phyloP scores from a whole-genome alignment of 2,113 vertebrate genomes.

The Daubentonia madagascariensis region DNA sequence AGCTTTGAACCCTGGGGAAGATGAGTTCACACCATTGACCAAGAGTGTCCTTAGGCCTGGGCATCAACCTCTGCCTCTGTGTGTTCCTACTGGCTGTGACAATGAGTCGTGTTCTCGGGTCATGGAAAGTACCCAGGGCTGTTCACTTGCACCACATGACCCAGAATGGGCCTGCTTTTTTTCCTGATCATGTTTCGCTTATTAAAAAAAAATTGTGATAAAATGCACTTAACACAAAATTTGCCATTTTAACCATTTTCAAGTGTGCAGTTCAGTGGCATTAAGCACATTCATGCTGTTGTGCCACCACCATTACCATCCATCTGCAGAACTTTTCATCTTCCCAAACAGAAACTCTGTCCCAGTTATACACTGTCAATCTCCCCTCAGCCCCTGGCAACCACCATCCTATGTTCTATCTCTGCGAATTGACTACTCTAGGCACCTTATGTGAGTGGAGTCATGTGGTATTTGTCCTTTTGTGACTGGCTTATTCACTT shows the following conservation, averaged over 20 bases:
- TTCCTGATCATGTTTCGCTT: neutral
- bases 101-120: neutral
- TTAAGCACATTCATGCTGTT: neutral
- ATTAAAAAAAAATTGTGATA: neutral
- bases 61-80: neutral
- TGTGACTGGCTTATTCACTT: neutral
- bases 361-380: rapidly evolving
- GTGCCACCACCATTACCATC: rapidly evolving
- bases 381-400: rapidly evolving
- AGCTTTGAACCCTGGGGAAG: neutral
- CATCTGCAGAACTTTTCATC: neutral
- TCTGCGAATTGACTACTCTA: neutral
- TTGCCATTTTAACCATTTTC: neutral
- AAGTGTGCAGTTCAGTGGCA: neutral
- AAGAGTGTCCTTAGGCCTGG: neutral
- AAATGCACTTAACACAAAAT: neutral
- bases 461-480: neutral
- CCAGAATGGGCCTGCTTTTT: too few species aligned
- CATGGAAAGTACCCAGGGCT: neutral
- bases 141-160: neutral
- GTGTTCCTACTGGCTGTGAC: neutral
- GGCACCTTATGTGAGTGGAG: rapidly evolving
- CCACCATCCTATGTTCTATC: rapidly evolving
- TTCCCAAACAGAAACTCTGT: neutral
- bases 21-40: rapidly evolving